Evolutionary conservation across 2,113 vertebrate species (phyloP), one percentile per base, ranked within the genome.

Genomic region (Melierax canorus): DNA sequence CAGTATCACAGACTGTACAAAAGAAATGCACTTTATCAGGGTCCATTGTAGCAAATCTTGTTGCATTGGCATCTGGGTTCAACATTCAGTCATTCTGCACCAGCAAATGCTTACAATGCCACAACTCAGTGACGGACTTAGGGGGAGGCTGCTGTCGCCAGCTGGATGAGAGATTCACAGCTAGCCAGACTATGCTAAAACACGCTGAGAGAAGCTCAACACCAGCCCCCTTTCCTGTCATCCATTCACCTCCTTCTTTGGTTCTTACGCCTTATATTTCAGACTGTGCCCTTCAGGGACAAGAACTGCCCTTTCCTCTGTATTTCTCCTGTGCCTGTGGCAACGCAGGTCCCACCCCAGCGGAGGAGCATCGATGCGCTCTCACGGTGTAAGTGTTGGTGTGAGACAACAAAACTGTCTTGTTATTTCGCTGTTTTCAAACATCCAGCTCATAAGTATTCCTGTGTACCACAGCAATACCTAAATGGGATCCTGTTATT

Each of bases 181-280:
- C 83, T 84, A 91, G 39, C 38, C 91, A 94, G 91, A 72, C 92
- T 41, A 15, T 50, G 80, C 80, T 95, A 89, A 97, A 94, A 94
- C 81, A 96, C 69, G 36, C 80, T 58, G 69, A 92, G 74, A 94
- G 86, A 71, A 90, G 48, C 51, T 85, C 73, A 78, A 75, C 84
- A 87, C 19, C 29, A 87, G n/a, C 73, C 45, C 48, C n/a, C 71
- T 63, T 94, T 76, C 46, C 38, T 90, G 62, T 63, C 67, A 85
- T 55, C 81, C 75, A 62, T 48, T 96, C 84, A 85, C 60, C 50
- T 92, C 46, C 53, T 88, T 76, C 26, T 76, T 85, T 81, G 27
- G 45, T 88, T 86, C 78, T 86, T 84, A 60, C 11, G 32, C 32
- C 46, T 77, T 87, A 1, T 43, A 46, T 92, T 94, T 91, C 68